Conservation (phyloP, 2,113 vertebrate species). For the Psilopsiagon aurifrons region DNA sequence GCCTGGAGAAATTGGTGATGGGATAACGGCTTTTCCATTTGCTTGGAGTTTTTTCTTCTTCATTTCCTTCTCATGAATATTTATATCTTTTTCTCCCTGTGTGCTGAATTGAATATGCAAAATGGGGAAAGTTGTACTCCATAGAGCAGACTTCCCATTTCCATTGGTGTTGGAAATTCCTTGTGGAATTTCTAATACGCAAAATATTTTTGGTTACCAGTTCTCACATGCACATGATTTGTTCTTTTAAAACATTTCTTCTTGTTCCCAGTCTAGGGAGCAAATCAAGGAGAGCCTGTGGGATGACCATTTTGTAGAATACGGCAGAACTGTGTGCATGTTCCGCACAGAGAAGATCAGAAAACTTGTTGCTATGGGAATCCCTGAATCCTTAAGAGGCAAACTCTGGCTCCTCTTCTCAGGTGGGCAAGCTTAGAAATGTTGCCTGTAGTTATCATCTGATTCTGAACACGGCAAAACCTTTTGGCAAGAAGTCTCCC, state of each 20-base stretch:
- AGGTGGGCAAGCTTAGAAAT: conserved; percentile 71
- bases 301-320: conserved; percentile 90
- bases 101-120: neutral
- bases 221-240: neutral
- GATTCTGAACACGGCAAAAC: neutral
- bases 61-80: neutral
- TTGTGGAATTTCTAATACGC: neutral
- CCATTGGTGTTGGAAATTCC: neutral
- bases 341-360: conserved; percentile 93
- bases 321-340: conserved; percentile 92
- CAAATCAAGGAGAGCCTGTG: conserved; percentile 86
- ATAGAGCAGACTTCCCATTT: neutral
- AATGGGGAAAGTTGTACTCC: neutral
- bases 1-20: neutral
- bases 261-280: conserved; percentile 78
- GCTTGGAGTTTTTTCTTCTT: neutral
- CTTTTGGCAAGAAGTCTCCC: neutral
- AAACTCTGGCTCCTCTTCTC: conserved; percentile 94
- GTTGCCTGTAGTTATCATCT: neutral
- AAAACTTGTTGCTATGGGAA: conserved; percentile 91
- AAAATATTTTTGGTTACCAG: neutral
- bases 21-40: neutral
- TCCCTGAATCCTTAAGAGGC: conserved; percentile 90
- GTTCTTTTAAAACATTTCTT: neutral
- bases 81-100: neutral